Evolutionary conservation across 2,797 vertebrate genomes (phyloP).

Genomic region (Clarias fuscus): DNA sequence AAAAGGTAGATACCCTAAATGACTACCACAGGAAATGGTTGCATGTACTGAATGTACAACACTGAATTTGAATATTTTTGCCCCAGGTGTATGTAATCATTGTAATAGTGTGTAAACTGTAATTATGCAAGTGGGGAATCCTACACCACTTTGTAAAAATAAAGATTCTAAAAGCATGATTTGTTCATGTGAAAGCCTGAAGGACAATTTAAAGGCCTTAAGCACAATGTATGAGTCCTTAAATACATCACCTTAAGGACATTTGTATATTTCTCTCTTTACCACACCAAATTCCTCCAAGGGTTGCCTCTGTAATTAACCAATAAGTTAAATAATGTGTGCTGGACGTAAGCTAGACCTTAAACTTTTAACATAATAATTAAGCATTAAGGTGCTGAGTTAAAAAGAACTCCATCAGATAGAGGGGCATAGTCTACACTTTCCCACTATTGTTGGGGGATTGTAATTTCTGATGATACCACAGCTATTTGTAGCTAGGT

Average conservation of each 20-base stretch:
- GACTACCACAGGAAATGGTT: background rate
- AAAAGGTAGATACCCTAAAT: background rate
- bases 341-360: background rate
- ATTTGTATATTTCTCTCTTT: background rate
- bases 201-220: background rate
- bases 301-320: background rate
- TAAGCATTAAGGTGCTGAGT: background rate
- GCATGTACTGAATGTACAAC: background rate
- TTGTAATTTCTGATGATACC: background rate
- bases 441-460: background rate
- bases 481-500: background rate
- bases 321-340: background rate
- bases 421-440: too few relatives aligned
- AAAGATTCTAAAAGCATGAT: background rate
- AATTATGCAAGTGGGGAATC: too few relatives aligned
- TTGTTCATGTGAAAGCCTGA: background rate
- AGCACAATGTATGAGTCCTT: background rate
- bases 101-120: background rate
- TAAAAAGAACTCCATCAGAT: too few relatives aligned
- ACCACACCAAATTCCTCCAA: background rate
- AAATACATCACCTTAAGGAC: background rate
- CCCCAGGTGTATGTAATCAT: background rate
- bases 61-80: background rate
- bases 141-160: background rate
- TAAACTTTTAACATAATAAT: background rate